Conservation (phyloP, 2,113 vertebrate species). For the Panthera leo region DNA sequence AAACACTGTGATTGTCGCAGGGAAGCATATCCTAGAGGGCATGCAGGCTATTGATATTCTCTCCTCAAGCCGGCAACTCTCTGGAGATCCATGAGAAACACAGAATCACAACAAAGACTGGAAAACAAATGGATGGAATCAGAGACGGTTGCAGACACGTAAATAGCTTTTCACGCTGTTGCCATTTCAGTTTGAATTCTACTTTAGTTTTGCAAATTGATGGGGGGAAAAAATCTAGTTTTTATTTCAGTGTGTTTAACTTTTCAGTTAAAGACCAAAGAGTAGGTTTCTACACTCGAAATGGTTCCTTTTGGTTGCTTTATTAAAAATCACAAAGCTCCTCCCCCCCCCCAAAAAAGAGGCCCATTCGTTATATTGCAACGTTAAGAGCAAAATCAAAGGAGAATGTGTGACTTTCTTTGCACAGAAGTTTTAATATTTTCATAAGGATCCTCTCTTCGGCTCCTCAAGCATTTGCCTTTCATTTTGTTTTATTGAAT, state of each 20-base stretch:
- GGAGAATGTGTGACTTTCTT: conserved; percentile 63
- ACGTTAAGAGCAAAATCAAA: conserved; percentile 11
- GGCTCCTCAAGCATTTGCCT: conserved; percentile 72
- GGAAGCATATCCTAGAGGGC: conserved; percentile 85
- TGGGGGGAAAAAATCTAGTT: conserved; percentile 47
- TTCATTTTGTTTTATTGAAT: conserved; percentile 77
- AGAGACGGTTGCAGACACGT: conserved; percentile 81
- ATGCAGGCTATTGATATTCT: conserved; percentile 85
- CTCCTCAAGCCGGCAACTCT: conserved; percentile 82
- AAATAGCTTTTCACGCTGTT: conserved; percentile 82
- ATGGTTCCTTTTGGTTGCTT: conserved; percentile 56
- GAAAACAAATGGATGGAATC: conserved; percentile 87
- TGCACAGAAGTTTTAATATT: conserved; percentile 70
- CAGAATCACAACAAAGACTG: conserved; percentile 83
- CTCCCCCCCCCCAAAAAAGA: not conserved
- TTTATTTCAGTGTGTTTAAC: conserved; percentile 70
- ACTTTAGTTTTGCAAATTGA: conserved; percentile 83
- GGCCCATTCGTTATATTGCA: not conserved
- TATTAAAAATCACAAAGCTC: conserved; percentile 53
- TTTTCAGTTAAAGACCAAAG: conserved; percentile 65
- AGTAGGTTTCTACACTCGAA: conserved; percentile 65
- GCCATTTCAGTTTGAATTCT: conserved; percentile 76
- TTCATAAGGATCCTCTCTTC: conserved; percentile 66
- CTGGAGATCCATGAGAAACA: conserved; percentile 84
- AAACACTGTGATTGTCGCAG: conserved; percentile 69